A percentile compares a stretch with the other conserved stretches of the same genome.
Conservation (phyloP, 2,888 invertebrate species). For the Scelioninae gen. 2 region DNA sequence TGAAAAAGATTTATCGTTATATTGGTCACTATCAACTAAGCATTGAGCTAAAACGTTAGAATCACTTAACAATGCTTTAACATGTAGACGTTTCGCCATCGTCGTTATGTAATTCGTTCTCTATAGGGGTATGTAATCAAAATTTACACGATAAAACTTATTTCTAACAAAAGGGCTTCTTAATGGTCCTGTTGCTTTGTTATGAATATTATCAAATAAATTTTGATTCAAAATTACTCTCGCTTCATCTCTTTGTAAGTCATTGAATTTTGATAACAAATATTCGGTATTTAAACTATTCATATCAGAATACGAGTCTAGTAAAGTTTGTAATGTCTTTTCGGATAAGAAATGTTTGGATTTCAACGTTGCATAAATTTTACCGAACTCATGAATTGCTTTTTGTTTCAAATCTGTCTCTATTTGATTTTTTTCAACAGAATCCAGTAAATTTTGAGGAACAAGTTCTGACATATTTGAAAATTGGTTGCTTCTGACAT, state of each 20-base stretch:
- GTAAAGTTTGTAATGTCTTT: conserved; percentile 16
- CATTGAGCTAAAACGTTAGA: conserved; percentile 23
- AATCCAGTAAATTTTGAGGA: neutral
- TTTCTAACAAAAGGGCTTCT: conserved; percentile 30
- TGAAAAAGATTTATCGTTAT: conserved; percentile 14
- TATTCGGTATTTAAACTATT: conserved; percentile 35
- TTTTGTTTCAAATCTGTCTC: too few relatives aligned
- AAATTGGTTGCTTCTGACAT: too few relatives aligned
- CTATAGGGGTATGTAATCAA: conserved; percentile 18
- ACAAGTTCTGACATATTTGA: too few relatives aligned
- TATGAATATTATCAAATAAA: conserved; percentile 30
- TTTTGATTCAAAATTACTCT: conserved; percentile 35
- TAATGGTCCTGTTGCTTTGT: conserved; percentile 20
- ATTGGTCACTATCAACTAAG: conserved; percentile 16
- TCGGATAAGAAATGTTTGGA: conserved; percentile 33
- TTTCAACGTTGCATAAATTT: conserved; percentile 40
- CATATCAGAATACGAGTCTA: conserved; percentile 10
- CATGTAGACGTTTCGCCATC: conserved; percentile 8
- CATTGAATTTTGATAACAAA: conserved; percentile 27
- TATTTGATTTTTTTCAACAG: too few relatives aligned
- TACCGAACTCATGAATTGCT: conserved; percentile 20
- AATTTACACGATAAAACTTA: conserved; percentile 19
- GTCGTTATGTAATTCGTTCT: conserved; percentile 15
- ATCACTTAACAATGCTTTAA: conserved; percentile 14
- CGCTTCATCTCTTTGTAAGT: conserved; percentile 16